Evolutionary conservation across 2,797 vertebrate species (phyloP).

Genomic region (Hoplostethus mediterraneus): DNA sequence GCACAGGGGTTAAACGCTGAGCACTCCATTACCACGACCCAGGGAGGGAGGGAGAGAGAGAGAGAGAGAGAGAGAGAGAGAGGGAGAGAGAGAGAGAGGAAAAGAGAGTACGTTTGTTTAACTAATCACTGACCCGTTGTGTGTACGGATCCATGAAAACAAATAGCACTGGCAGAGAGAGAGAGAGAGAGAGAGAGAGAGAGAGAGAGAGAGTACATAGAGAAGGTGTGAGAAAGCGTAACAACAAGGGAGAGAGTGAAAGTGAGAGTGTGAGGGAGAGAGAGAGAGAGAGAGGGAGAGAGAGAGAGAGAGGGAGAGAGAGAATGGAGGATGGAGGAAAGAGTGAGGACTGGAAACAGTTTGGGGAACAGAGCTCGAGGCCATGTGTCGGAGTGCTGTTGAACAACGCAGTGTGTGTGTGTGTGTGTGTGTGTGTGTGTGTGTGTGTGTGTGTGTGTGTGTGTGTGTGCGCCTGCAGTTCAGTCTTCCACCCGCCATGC

Average conservation of each 20-base stretch:
- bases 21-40: conserved; percentile 37
- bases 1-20: conserved; percentile 42
- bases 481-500: conserved; percentile 6
- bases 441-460: not conserved
- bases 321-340: not conserved
- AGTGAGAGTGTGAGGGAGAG: too few species aligned
- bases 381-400: conserved; percentile 4
- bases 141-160: conserved; percentile 45
- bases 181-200: conserved; percentile 1
- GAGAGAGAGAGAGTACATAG: not conserved
- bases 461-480: conserved; percentile 1
- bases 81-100: not conserved
- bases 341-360: conserved; percentile 25
- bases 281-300: not conserved
- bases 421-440: conserved; percentile 14
- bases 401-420: conserved; percentile 7
- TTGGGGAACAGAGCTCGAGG: conserved; percentile 12
- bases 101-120: conserved; percentile 52
- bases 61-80: not conserved
- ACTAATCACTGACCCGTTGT: conserved; percentile 51
- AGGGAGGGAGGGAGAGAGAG: conserved; percentile 4
- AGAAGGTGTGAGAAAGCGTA: too few species aligned
- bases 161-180: conserved; percentile 34
- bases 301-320: not conserved
- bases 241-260: too few species aligned